A percentile compares a stretch with the other conserved stretches of the same genome.
These are phyloP conservation scores for Apomyelois bistriatella DNA, from an alignment of 2,888 invertebrate species.

Conservation along the genomic window DNA sequence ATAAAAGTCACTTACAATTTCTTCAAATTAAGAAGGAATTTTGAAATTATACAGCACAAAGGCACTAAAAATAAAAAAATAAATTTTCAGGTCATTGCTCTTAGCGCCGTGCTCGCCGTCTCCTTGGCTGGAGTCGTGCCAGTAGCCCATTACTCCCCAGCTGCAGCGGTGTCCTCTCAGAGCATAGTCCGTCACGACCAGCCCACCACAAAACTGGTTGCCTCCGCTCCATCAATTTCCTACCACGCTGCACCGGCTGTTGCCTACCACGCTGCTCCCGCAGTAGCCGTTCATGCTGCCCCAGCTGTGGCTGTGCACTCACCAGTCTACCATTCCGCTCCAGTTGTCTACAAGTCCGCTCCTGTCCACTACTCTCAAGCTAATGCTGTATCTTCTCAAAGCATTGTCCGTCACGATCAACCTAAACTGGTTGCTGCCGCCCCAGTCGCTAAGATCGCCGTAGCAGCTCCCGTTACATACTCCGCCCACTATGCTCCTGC, in stretches of 20 bases:
- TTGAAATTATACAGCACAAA: not conserved
- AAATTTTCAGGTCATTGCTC: conserved; percentile 45
- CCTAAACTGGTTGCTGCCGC: conserved; percentile 34
- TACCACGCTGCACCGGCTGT: conserved; percentile 25
- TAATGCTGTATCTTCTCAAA: conserved; percentile 45
- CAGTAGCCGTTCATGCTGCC: conserved; percentile 18
- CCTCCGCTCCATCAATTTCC: conserved; percentile 26
- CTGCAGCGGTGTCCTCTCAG: conserved; percentile 64
- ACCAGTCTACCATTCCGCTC: conserved; percentile 17
- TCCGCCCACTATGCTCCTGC: conserved; percentile 29
- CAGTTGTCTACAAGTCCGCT: not conserved
- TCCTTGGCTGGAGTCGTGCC: conserved; percentile 54
- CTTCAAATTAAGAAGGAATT: not conserved
- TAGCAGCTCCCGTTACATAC: conserved; percentile 32
- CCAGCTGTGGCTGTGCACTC: no score
- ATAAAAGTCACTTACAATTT: not conserved
- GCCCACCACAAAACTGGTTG: conserved; percentile 30
- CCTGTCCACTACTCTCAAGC: conserved; percentile 30
- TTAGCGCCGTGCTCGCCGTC: conserved; percentile 59
- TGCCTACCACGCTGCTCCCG: conserved; percentile 28
- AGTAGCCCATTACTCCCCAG: conserved; percentile 59
- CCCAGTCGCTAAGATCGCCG: conserved; percentile 34
- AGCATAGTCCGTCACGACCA: conserved; percentile 49
- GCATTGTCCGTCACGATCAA: conserved; percentile 60
- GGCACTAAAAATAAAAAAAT: not conserved